A percentile compares a stretch with the other conserved stretches of the same genome.
Conservation (phyloP, 1,140 invertebrate species). For the Caenorhabditis elegans region DNA sequence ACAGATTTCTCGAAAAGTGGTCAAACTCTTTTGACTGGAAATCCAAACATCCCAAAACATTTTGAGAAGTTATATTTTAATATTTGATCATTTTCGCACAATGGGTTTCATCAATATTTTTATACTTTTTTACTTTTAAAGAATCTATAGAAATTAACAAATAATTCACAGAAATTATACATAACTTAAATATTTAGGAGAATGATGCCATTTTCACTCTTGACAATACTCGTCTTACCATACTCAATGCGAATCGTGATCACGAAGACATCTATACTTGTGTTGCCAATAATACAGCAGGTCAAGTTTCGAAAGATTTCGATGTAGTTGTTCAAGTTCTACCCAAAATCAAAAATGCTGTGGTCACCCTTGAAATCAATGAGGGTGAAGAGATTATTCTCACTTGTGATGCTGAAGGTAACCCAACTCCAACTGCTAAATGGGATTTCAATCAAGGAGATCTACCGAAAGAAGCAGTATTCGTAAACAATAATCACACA, state of each 20-base stretch:
- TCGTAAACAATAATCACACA: neutral
- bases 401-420: slow-evolving; percentile 53
- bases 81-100: too few species aligned
- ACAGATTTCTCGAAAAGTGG: too few species aligned
- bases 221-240: slow-evolving; percentile 70
- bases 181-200: neutral
- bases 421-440: slow-evolving; percentile 48
- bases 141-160: too few species aligned
- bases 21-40: too few species aligned
- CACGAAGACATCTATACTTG: slow-evolving; percentile 81
- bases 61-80: too few species aligned
- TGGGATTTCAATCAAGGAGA: slow-evolving; percentile 53
- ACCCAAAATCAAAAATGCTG: slow-evolving; percentile 51
- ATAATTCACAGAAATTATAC: too few species aligned
- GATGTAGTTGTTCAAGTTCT: slow-evolving; percentile 69
- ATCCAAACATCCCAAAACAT: too few species aligned
- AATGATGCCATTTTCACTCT: slow-evolving; percentile 34
- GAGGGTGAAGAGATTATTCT: slow-evolving; percentile 72
- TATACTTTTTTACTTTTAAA: too few species aligned
- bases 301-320: slow-evolving; percentile 70
- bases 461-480: slow-evolving; percentile 22
- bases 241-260: slow-evolving; percentile 76
- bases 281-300: slow-evolving; percentile 79
- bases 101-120: too few species aligned
- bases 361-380: slow-evolving; percentile 74